Conservation (phyloP, 2,113 vertebrate genomes). For the Pleuronectes platessa region DNA sequence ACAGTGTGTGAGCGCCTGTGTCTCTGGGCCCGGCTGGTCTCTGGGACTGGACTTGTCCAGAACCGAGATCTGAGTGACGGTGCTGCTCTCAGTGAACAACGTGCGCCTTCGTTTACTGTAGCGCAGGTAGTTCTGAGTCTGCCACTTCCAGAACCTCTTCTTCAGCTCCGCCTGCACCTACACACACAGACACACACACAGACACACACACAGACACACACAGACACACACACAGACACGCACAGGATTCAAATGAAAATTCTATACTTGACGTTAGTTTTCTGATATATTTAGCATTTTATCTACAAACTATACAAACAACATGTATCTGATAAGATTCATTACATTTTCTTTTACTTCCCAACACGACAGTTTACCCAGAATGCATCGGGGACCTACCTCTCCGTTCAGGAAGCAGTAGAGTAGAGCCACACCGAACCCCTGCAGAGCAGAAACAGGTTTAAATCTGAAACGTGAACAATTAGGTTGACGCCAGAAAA, state of each 20-base stretch:
- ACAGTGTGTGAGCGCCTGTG: neutral
- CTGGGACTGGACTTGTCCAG: constrained; percentile 84
- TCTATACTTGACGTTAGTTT: no score
- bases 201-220: constrained; percentile 1
- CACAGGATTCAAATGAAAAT: no score
- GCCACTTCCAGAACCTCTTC: constrained; percentile 83
- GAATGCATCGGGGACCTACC: constrained; percentile 79
- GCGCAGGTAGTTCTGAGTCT: constrained; percentile 78
- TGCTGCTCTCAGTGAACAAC: constrained; percentile 84
- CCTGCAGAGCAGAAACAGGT: constrained; percentile 78
- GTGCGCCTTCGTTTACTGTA: constrained; percentile 75
- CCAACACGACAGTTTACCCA: no score
- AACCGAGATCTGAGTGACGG: constrained; percentile 83
- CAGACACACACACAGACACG: no score
- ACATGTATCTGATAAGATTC: no score
- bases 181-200: constrained; percentile 12
- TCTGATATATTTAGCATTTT: no score
- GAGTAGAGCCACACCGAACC: constrained; percentile 90
- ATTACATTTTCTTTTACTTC: no score
- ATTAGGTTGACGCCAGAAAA: neutral
- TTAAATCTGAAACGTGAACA: neutral
- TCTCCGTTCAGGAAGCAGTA: constrained; percentile 96
- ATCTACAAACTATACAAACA: no score
- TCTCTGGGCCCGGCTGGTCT: constrained; percentile 46
- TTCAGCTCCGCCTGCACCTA: constrained; percentile 85